phyloP scores from a whole-genome alignment of 2,888 invertebrate genomes.

The Chorisops tibialis region DNA sequence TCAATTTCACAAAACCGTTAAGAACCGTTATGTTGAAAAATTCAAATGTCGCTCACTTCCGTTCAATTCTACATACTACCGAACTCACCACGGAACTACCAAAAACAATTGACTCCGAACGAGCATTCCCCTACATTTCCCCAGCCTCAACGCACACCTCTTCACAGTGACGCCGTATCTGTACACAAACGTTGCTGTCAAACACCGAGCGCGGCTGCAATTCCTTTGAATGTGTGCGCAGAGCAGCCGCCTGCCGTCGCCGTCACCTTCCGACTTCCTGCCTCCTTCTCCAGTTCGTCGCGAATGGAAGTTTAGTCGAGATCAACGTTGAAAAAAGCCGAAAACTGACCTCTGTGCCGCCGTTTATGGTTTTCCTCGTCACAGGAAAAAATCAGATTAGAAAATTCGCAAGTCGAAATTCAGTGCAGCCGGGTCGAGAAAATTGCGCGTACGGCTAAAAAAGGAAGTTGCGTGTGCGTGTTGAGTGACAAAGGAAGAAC shows the following conservation, averaged over 20 bases:
- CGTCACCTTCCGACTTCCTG: background rate
- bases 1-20: no score
- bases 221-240: background rate
- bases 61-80: background rate
- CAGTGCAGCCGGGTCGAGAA: no score
- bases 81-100: conserved; percentile 4
- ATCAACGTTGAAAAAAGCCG: background rate
- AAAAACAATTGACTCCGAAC: background rate
- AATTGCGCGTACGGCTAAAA: background rate
- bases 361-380: background rate
- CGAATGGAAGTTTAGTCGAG: background rate
- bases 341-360: conserved; percentile 5
- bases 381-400: background rate
- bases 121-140: background rate
- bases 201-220: background rate
- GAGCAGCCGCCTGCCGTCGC: background rate
- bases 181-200: conserved; percentile 14
- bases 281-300: background rate
- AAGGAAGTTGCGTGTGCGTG: background rate
- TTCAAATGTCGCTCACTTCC: no score
- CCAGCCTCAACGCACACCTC: background rate
- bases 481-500: background rate
- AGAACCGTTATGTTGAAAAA: no score
- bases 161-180: background rate
- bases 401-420: background rate